A percentile compares a stretch with the other conserved stretches of the same genome.
These are phyloP conservation scores for Phengaris arion DNA, from an alignment of 2,888 invertebrate genomes.

Conservation along the genomic window DNA sequence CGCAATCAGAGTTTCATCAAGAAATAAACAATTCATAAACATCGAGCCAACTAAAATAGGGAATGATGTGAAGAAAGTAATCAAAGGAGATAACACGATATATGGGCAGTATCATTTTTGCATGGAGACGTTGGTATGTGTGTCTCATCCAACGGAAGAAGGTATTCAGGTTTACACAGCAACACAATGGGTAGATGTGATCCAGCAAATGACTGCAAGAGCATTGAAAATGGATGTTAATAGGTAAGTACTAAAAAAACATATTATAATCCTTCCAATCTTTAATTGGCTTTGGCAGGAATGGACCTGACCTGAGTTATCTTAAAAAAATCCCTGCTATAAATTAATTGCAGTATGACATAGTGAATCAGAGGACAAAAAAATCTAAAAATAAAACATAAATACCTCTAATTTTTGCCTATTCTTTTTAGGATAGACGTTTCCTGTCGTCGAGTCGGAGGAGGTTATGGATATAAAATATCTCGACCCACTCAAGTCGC, in stretches of 20 bases:
- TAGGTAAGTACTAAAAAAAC: conserved; percentile 56
- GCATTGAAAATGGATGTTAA: conserved; percentile 72
- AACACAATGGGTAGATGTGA: conserved; percentile 76
- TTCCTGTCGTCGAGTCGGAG: conserved; percentile 81
- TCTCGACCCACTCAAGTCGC: conserved; percentile 75
- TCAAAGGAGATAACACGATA: conserved; percentile 48
- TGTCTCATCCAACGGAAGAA: conserved; percentile 82
- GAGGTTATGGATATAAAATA: conserved; percentile 87
- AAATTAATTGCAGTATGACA: no score
- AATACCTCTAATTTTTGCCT: not conserved
- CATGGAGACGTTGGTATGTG: conserved; percentile 82
- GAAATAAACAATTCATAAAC: conserved; percentile 40
- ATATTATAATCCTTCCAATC: no score
- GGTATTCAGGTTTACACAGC: conserved; percentile 80
- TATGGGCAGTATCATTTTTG: conserved; percentile 82
- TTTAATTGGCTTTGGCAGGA: not conserved
- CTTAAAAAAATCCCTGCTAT: no score
- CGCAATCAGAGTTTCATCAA: conserved; percentile 46
- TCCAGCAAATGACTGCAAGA: conserved; percentile 71
- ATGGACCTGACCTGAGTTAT: no score
- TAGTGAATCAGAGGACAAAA: no score
- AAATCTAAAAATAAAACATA: no score
- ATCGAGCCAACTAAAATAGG: conserved; percentile 45
- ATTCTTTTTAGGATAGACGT: conserved; percentile 21
- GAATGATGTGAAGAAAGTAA: conserved; percentile 47